Evolutionary conservation across 2,797 vertebrate species (phyloP).

Genomic region (Artibeus jamaicensis): DNA sequence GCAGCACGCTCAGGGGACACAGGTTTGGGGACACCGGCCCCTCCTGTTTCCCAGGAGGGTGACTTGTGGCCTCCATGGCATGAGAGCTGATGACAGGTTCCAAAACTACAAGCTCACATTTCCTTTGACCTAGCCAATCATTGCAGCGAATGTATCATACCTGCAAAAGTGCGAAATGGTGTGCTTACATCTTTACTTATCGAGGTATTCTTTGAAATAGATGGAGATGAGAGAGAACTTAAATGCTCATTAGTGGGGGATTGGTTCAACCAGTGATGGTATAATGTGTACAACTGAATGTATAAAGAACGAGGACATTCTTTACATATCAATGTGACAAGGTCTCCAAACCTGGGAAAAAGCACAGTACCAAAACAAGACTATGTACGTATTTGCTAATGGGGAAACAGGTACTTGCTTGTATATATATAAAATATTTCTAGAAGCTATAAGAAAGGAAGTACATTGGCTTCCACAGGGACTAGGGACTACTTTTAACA

Average conservation of each 20-base stretch:
- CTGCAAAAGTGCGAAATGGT: neutral
- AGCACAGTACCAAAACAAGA: neutral
- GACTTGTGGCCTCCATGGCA: fast-evolving
- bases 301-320: neutral
- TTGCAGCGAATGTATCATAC: neutral
- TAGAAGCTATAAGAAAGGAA: neutral
- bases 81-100: neutral
- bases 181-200: neutral
- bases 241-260: neutral
- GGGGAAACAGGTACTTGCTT: neutral
- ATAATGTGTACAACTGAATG: neutral
- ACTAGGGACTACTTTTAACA: neutral
- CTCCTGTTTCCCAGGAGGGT: neutral
- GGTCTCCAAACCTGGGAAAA: neutral
- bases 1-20: neutral
- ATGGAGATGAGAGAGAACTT: neutral
- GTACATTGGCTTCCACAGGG: neutral
- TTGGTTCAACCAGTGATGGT: neutral
- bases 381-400: neutral
- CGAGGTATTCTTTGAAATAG: neutral
- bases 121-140: neutral
- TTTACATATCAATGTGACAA: neutral
- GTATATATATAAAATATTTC: neutral
- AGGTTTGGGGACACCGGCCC: fast-evolving
- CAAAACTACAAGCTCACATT: neutral